Percentiles rank a stretch among this genome's conserved stretches.
phyloP scores from a whole-genome alignment of 2,797 vertebrate species.

The Oreonectes daqikongensis region DNA sequence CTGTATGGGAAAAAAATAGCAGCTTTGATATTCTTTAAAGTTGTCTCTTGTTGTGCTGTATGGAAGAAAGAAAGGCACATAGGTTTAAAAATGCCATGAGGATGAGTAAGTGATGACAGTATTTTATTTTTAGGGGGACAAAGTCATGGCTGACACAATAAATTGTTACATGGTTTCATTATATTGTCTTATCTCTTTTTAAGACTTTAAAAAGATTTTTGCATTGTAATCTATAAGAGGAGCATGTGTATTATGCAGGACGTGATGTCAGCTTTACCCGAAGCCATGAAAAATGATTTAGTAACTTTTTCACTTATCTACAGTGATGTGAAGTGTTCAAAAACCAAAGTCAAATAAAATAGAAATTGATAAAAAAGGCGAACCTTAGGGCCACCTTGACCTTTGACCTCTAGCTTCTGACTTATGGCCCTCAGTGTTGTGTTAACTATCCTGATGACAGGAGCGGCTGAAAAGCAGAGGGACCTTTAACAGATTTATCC shows the following conservation, averaged over 20 bases:
- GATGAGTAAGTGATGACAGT: no score
- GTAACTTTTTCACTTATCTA: background rate
- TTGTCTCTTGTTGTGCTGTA: no score
- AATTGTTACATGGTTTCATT: no score
- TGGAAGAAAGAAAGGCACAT: no score
- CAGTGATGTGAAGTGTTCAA: constrained; percentile 1
- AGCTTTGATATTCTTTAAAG: no score
- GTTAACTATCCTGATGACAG: constrained; percentile 71
- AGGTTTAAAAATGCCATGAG: no score
- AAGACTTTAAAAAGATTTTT: no score
- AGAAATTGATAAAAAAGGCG: constrained; percentile 27
- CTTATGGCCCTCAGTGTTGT: constrained; percentile 74
- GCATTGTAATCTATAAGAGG: background rate
- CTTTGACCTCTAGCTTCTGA: constrained; percentile 50
- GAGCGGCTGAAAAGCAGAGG: constrained; percentile 25
- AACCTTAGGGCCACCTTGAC: constrained; percentile 43
- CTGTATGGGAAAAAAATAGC: no score
- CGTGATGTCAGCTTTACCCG: background rate
- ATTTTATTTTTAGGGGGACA: no score
- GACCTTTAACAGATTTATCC: constrained; percentile 39
- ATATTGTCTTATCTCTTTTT: no score
- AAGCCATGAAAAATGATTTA: background rate
- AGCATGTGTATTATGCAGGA: background rate
- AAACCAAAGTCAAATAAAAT: constrained; percentile 30
- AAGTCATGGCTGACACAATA: no score